Base-by-base conservation (phyloP, 2,113 vertebrate genomes). In the Sterrhoptilus dennistouni region DNA sequence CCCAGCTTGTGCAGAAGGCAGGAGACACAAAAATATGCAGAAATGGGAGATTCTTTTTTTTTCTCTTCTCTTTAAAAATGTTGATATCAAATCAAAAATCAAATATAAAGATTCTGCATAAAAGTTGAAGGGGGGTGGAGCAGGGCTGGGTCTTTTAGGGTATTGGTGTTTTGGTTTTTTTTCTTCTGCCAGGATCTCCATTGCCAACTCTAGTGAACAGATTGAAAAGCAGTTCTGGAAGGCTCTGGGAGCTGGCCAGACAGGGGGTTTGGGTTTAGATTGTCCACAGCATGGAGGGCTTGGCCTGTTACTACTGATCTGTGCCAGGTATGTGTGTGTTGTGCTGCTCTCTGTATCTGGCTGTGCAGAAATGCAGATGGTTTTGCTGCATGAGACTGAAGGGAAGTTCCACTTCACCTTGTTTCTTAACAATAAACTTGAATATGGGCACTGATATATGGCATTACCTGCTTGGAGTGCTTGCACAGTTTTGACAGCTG, bases 381-480 rank as follows among this genome's bases (percentile, higher is more conserved):
- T 24, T 81, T 44, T 56, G 33, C 29, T 54, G 89, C 66, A 47
- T 54, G 71, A 56, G 28, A 12, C 33, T n/a, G 40, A 78, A 38
- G 11, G 6, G 23, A 78, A 63, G 24, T 35, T 69, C 36, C 18
- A 36, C 6, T 27, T 66, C 38, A 31, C 11, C 4, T 40, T 17
- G 4, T 53, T 85, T 59, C 54, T 35, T 54, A 64, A 35, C n/a
- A 81, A 14, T 11, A 25, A 64, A 35, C 28, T 69, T 38, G 36
- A 63, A 38, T 36, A 53, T 2, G 3, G 27, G 25, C 45, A 45
- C 21, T 0, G 1, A 15, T 53, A 47, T 7, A 63, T 42, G 36
- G n/a, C 24, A 27, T 89, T 95, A 95, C 92, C 91, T 97, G 87
- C 56, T 87, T 86, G 69, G 96, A 97, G 36, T 70, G 92, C 70